Evolutionary conservation across 1,140 invertebrate genomes (phyloP), one percentile per base, ranked within the genome.

Genomic region (Thaumetopoea pityocampa): DNA sequence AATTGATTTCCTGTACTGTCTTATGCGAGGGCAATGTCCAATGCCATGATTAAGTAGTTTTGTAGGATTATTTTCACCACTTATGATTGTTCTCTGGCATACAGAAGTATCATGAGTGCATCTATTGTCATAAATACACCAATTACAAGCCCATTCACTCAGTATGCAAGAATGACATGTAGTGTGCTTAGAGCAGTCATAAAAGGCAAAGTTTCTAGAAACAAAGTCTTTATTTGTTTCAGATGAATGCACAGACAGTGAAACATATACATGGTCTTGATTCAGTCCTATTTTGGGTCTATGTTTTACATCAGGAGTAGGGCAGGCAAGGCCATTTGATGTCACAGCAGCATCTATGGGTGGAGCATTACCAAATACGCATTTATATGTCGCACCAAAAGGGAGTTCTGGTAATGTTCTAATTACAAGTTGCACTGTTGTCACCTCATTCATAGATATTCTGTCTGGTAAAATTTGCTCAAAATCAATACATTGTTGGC

Each of bases 161-260:
- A 90, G 90, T 2, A 97, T 94, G 79, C 96, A 98, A 18, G 92
- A 90, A 24, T 90, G 89, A 74, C 96, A 97, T 54, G 93, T 94
- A 5, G 87, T 90, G 73, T 98, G 96, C 40, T 91, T 90, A 4
- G 92, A 92, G 72, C 97, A 99, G 80, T 98, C 96, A 79, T 95
- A 99, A 73, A 95, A 98, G 6, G 95, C 95, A 82, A 98, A 98
- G 74, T 93, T 93, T 32, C 93, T 88, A 1, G 94, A 96, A 2
- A 98, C 96, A 87, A 98, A 98, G 79, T 98, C 96, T 67, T 96
- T 96, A 68, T 97, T 96, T 2, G 95, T 97, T 84, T 97, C 96
- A 8, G 93, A 94, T 5, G 95, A 96, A 9, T 96, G 89, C 1
- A 99, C 95, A 3, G 96, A 94, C n/a, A 99, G 85, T 6, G 95